Conservation (phyloP, 2,113 vertebrate genomes). For the Barnardius zonarius region DNA sequence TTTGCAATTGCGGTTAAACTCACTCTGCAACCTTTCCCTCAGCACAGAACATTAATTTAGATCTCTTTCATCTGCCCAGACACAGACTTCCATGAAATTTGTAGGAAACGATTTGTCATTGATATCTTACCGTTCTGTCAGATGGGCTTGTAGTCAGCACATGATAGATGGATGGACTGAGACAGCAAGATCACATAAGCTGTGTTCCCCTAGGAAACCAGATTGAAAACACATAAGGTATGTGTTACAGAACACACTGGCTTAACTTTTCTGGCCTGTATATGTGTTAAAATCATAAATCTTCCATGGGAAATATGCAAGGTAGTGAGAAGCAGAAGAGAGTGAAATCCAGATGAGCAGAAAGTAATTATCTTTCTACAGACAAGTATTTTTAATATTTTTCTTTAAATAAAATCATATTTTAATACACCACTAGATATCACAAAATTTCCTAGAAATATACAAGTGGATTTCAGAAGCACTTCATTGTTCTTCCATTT, state of each 20-base stretch:
- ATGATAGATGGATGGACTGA: neutral
- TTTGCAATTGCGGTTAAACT: neutral
- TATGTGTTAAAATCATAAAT: neutral
- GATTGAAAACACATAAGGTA: neutral
- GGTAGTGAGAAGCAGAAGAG: neutral
- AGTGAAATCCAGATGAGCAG: neutral
- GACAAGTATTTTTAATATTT: neutral
- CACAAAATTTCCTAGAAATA: neutral
- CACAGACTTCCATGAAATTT: neutral
- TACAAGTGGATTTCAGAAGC: neutral
- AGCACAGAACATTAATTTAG: neutral
- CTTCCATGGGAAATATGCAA: neutral
- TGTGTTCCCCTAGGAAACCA: neutral
- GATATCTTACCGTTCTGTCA: neutral
- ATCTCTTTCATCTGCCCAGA: neutral
- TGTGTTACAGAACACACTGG: neutral
- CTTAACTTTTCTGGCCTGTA: neutral
- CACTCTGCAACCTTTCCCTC: neutral
- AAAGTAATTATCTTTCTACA: neutral
- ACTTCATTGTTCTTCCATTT: neutral
- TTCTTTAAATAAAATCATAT: neutral
- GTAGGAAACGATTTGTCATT: neutral
- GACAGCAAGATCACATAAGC: neutral
- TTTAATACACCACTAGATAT: neutral
- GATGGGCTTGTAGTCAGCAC: fast-evolving